phyloP scores from a whole-genome alignment of 92 coral and sea anemone genomes.

The Siderastrea radians region DNA sequence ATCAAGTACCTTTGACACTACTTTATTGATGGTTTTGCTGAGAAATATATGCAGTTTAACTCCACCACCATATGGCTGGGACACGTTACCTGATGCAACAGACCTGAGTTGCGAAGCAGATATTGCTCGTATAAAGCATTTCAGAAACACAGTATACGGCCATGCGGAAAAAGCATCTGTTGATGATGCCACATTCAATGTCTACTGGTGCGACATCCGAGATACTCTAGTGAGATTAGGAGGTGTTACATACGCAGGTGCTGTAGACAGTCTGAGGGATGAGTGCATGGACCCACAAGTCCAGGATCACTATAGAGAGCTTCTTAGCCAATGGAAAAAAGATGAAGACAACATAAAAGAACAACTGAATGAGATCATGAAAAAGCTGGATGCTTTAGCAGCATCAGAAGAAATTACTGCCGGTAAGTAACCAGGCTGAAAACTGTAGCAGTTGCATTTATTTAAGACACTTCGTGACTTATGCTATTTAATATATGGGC shows the following conservation, averaged over 20 bases:
- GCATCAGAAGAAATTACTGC: background rate
- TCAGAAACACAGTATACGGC: constrained; percentile 40
- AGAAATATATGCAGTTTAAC: constrained; percentile 17
- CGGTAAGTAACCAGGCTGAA: background rate
- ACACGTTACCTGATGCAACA: constrained; percentile 29
- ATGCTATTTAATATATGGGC: no score
- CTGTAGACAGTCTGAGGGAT: constrained; percentile 34
- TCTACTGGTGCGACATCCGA: constrained; percentile 54
- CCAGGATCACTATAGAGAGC: constrained; percentile 29
- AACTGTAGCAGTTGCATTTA: no score
- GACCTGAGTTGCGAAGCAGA: constrained; percentile 53
- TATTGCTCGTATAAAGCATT: constrained; percentile 50
- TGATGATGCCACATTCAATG: constrained; percentile 44
- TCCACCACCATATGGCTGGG: constrained; percentile 55
- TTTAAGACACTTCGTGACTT: no score
- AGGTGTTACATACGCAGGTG: constrained; percentile 14
- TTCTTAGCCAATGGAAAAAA: constrained; percentile 34
- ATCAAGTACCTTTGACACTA: background rate
- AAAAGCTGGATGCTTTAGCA: background rate
- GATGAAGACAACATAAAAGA: constrained; percentile 28
- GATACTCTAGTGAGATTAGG: constrained; percentile 47
- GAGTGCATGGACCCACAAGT: constrained; percentile 57
- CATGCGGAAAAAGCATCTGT: constrained; percentile 41
- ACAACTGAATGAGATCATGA: background rate
- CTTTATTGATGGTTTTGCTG: constrained; percentile 9